Base-by-base conservation (phyloP, 2,113 vertebrate species). In the Gambusia affinis region DNA sequence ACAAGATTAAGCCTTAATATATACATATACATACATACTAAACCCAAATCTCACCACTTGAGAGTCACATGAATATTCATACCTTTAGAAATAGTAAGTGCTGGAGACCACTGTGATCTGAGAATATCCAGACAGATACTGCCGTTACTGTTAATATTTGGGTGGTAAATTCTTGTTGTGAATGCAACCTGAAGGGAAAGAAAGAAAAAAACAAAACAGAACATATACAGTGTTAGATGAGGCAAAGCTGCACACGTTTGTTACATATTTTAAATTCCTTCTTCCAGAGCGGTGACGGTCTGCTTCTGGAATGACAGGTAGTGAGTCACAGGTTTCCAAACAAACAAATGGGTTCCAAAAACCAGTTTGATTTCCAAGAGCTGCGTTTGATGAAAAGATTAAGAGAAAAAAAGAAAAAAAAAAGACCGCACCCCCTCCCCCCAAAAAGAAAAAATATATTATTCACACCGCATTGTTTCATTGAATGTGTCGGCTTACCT, bases 101-200 rank as follows among this genome's bases (percentile, higher is more conserved):
- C 94, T 75, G 94, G 94, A 87, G 94, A 95, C 94, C 94, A 95
- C 88, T 95, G 94, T 87, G 94, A 95, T 92, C 94, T 92, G 88
- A 95, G 94, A 84, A 95, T 95, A 87, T 95, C 94, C 92, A 95
- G 92, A 91, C 95, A 95, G 88, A 95, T 95, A 88, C 95, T 95
- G 89, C 95, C 95, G 24, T 95, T 95, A 93, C 95, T 95, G 94
- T 95, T 95, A 84, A 95, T 95, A 90, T 94, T 95, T 86, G 94
- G 94, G 88, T 95, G 94, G 92, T 95, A 94, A 90, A 95, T 95
- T 94, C 93, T 91, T 79, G 94, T 95, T 33, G 94, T 95, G 87
- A 95, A 95, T 51, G 94, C 93, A 85, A 95, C 91, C 94, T 95
- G 68, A 37, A 22, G 19, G 22, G 44, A 74, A 11, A 62, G n/a